Evolutionary conservation across 2,888 invertebrate genomes (phyloP), one percentile per base, ranked within the genome.

Genomic region (Eledona agricola): DNA sequence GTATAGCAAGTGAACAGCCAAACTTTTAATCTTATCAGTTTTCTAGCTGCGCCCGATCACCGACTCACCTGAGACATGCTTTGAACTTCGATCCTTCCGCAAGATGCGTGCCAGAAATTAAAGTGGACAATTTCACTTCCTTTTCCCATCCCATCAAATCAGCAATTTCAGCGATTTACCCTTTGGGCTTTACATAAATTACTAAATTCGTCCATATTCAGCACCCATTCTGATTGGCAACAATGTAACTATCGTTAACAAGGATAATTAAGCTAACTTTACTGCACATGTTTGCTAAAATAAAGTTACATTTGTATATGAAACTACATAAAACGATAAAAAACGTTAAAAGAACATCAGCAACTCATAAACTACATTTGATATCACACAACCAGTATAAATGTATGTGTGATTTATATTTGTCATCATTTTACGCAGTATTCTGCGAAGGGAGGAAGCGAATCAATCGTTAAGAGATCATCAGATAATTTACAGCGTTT

Each of bases 1-100:
- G 57, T 58, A 55, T 52, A 55, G 58, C 53, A 60, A 62, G 54
- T 59, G 64, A 62, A 63, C 61, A 57, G 51, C 57, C 51, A 58
- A 53, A 58, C 53, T 53, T 54, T 54, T 54, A 56, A 54, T 56
- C 58, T 55, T 51, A 55, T 55, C 55, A 55, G 54, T 51, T 55
- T 55, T 55, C 55, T 50, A 55, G 55, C 45, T 50, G 17, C 50
- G 45, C 55, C 26, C 51, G 50, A 55, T 55, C 45, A 43, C 32
- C 23, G 37, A 55, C 43, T 55, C 55, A 55, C 55, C 55, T 55
- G 55, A 55, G 55, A 55, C 55, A 38, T 34, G 37, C 38, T 38
- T 49, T 26, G 19, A 50, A 31, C 45, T 37, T 50, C 23, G 43
- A 37, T 38, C 37, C 28, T 37, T 50, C 43, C 20, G 16, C 32